These are phyloP conservation scores for Linepithema humile DNA, from an alignment of 1,140 invertebrate genomes.

Conservation along the genomic window DNA sequence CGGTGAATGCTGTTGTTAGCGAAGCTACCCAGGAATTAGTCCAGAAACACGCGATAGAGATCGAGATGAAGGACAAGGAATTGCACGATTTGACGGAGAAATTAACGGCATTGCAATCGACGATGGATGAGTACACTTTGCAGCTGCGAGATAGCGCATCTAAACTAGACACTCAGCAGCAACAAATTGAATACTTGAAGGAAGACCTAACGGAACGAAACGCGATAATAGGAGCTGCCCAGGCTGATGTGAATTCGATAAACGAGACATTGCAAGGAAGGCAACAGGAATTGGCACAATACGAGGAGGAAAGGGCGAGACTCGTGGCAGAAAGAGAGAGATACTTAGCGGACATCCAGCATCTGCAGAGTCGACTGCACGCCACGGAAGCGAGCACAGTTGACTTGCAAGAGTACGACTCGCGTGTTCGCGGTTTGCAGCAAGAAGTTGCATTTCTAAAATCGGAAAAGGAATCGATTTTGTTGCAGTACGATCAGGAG, in stretches of 20 bases:
- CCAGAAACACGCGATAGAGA: slow-evolving; percentile 68
- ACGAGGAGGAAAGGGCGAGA: slow-evolving; percentile 63
- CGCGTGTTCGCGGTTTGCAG: slow-evolving; percentile 72
- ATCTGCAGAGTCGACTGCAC: slow-evolving; percentile 65
- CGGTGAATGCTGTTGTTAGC: slow-evolving; percentile 53
- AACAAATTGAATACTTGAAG: slow-evolving; percentile 55
- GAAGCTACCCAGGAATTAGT: slow-evolving; percentile 82
- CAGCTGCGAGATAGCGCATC: background rate
- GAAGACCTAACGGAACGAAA: slow-evolving; percentile 68
- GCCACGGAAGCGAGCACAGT: slow-evolving; percentile 45
- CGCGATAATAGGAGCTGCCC: slow-evolving; percentile 54
- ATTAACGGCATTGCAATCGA: slow-evolving; percentile 4
- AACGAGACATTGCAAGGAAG: slow-evolving; percentile 60
- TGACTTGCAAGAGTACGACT: slow-evolving; percentile 48
- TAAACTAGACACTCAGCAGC: slow-evolving; percentile 21
- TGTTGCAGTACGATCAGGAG: slow-evolving; percentile 56
- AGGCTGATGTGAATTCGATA: slow-evolving; percentile 47
- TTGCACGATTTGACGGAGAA: slow-evolving; percentile 34
- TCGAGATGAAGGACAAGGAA: slow-evolving; percentile 58
- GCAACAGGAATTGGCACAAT: slow-evolving; percentile 35
- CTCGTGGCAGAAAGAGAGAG: slow-evolving; percentile 66
- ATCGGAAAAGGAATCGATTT: slow-evolving; percentile 59
- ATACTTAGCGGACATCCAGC: slow-evolving; percentile 61
- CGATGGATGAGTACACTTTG: background rate
- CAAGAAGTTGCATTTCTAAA: slow-evolving; percentile 69